Base-by-base conservation (phyloP, 2,888 invertebrate genomes). In the Synanthedon myopaeformis region DNA sequence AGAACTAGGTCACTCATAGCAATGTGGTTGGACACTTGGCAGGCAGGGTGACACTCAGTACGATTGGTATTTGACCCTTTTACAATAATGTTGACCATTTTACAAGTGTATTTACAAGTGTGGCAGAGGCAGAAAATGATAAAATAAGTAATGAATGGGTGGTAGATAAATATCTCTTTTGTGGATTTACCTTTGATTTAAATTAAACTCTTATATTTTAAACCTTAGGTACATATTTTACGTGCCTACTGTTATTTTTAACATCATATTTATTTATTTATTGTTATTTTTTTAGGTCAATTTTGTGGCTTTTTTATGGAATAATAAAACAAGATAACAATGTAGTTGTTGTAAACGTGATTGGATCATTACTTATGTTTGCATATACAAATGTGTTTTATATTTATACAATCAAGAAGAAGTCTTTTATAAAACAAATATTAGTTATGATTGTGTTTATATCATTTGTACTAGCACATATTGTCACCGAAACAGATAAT, bases 261-360 rank as follows among this genome's bases (percentile, higher is more conserved):
- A 42, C 13, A 45, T 8, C 10, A 35, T 45, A 45, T n/a, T 42
- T 12, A 42, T 42, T 42, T n/a, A 45, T 45, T 12, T 45, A 2
- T 45, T 13, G 4, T 1, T 45, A 45, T 4, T 58, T 51, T 87
- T 89, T 56, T 84, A 94, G 94, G 59, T 91, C 92, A 66, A 90
- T 90, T 61, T 82, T 95, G 55, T 96, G 96, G 96, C 77, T 95
- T 41, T 85, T 92, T 52, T 96, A 96, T 81, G 96, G 95, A 41
- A 81, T 92, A 58, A 76, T 93, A 54, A 93, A 93, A 64, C 79
- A 88, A 59, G 95, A 96, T 70, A 81, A 82, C 53, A 92, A 92
- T 56, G 89, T 96, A 61, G 88, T 93, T 53, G 77, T 92, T 66
- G 94, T 96, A 0, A 96, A 96, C 74, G 78, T 89, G 41, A 89